A percentile compares a stretch with the other conserved stretches of the same genome.
These are phyloP conservation scores for Drosophila paulistorum DNA, from an alignment of 1,140 invertebrate genomes.

Conservation along the genomic window DNA sequence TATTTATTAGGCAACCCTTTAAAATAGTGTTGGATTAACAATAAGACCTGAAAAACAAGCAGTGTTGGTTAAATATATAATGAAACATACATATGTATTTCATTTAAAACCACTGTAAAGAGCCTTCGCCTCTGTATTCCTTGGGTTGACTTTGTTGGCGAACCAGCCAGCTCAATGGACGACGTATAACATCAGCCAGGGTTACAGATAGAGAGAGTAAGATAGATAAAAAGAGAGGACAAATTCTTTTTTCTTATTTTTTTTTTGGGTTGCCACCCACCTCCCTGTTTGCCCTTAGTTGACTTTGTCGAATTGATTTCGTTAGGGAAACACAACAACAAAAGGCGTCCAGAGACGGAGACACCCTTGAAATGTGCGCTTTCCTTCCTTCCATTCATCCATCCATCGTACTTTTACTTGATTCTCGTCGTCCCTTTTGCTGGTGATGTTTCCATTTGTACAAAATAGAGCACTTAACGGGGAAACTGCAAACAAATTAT, in stretches of 20 bases:
- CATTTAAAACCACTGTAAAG: constrained; percentile 44
- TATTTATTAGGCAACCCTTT: no score
- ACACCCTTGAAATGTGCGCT: constrained; percentile 64
- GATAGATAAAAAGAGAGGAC: constrained; percentile 16
- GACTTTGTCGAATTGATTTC: constrained; percentile 81
- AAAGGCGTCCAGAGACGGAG: constrained; percentile 12
- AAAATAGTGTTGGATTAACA: background rate
- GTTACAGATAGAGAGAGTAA: constrained; percentile 22
- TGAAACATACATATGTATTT: background rate
- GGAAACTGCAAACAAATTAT: constrained; percentile 83
- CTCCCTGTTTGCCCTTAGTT: constrained; percentile 62
- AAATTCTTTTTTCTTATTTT: background rate
- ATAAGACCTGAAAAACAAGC: background rate
- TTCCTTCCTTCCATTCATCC: constrained; percentile 12
- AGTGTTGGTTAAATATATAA: background rate
- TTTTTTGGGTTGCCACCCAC: constrained; percentile 32
- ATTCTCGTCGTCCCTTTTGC: constrained; percentile 15
- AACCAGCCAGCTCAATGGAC: constrained; percentile 23
- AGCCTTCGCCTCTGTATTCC: background rate
- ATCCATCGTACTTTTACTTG: background rate
- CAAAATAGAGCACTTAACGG: constrained; percentile 83
- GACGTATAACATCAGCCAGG: constrained; percentile 31
- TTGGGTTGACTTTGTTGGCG: constrained; percentile 71
- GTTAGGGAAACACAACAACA: constrained; percentile 67
- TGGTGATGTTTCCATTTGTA: constrained; percentile 80